Base-by-base conservation (phyloP, 2,797 vertebrate genomes). In the Urocyon cinereoargenteus region DNA sequence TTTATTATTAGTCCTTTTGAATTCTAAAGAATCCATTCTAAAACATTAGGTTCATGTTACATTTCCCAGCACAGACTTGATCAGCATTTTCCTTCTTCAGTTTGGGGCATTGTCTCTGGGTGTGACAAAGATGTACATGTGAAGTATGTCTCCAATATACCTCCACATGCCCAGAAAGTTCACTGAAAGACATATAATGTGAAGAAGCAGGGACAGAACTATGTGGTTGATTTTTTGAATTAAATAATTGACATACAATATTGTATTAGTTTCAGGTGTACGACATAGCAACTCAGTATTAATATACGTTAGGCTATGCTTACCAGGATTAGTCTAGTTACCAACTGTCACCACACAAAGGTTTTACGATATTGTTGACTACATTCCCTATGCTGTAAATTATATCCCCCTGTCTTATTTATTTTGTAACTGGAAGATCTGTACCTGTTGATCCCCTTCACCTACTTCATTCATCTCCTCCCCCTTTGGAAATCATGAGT, bases 1-100 rank as follows among this genome's bases (percentile, higher is more conserved):
- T 94, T 96, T 96, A 96, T 97, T 95, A 96, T 96, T 96, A 96
- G 94, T 87, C n/a, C 75, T 96, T 97, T 96, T 94, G 91, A 97
- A 95, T 97, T 96, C 90, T 91, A 83, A 91, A 92, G 36, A 68
- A 81, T 68, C 83, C 22, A 1, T 90, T 97, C 79, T 91, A 40
- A 97, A 96, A 95, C 40, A 26, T 55, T 86, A 92, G 72, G 61
- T 88, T 92, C 68, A 26, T 64, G 24, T 90, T 88, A 88, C n/a
- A 1, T 61, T 90, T 94, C 83, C 70, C 26, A 75, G 91, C 61
- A 59, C n/a, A 85, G 73, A 90, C 70, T 90, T 79, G 53, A 83
- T 92, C 70, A 88, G 53, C 84, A 53, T 28, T 92, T 94, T 88
- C 21, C 45, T 64, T 72, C 64, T 92, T 86, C 26, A 18, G 22